These are phyloP conservation scores for Altica lythri DNA, from an alignment of 2,888 invertebrate species.

Conservation along the genomic window DNA sequence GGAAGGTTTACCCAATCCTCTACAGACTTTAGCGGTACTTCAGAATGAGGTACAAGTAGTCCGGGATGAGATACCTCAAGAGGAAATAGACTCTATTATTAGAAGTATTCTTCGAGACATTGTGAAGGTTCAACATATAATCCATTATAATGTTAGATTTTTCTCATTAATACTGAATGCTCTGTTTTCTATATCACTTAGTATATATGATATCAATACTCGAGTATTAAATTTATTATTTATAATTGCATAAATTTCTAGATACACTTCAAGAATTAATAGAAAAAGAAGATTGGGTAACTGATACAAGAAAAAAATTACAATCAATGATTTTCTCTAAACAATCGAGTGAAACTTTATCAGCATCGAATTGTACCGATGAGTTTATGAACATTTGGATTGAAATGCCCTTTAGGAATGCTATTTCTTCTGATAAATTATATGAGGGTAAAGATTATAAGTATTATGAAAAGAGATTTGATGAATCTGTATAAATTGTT, in stretches of 20 bases:
- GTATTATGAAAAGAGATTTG: conserved; percentile 39
- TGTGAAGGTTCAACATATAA: too few relatives aligned
- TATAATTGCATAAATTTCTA: conserved; percentile 17
- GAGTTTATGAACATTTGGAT: conserved; percentile 39
- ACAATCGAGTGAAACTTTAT: conserved; percentile 29
- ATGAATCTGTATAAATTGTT: too few relatives aligned
- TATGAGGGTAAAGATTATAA: conserved; percentile 38
- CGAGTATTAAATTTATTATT: neutral
- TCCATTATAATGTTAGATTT: too few relatives aligned
- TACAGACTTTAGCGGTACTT: too few relatives aligned
- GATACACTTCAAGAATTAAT: conserved; percentile 36
- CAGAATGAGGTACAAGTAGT: too few relatives aligned
- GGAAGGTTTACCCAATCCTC: too few relatives aligned
- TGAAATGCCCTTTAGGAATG: conserved; percentile 41
- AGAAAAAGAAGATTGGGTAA: conserved; percentile 36
- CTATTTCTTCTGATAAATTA: conserved; percentile 35
- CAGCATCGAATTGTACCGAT: conserved; percentile 29
- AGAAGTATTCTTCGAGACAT: too few relatives aligned
- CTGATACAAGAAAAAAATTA: conserved; percentile 35
- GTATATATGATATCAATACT: too few relatives aligned
- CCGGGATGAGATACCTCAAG: too few relatives aligned
- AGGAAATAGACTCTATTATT: too few relatives aligned
- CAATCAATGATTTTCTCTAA: conserved; percentile 35
- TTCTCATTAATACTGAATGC: too few relatives aligned
- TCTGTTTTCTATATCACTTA: too few relatives aligned